Percentiles rank a stretch among this genome's conserved stretches.
phyloP scores from a whole-genome alignment of 2,113 vertebrate genomes.

The Indicator indicator region DNA sequence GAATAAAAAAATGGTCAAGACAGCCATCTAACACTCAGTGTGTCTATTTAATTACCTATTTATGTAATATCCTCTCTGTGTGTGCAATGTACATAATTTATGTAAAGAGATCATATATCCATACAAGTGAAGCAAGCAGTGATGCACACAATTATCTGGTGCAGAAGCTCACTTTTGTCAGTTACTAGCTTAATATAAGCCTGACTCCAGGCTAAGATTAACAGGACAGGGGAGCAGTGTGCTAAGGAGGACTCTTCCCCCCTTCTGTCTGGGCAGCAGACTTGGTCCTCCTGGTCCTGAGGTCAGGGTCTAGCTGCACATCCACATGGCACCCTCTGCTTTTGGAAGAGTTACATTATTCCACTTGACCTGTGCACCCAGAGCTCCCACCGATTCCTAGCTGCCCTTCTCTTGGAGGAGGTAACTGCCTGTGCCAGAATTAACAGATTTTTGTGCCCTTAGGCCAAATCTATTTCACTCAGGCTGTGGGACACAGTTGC shows the following conservation, averaged over 20 bases:
- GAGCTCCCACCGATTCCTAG: background rate
- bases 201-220: background rate
- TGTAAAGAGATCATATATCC: background rate
- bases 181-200: background rate
- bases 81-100: background rate
- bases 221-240: background rate
- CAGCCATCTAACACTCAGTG: background rate
- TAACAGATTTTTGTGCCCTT: background rate
- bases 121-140: background rate
- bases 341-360: background rate
- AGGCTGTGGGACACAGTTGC: background rate
- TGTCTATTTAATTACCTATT: background rate
- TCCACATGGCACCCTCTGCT: background rate
- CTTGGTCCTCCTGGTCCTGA: rapidly evolving
- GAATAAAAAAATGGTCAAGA: background rate
- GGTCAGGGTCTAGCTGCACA: background rate
- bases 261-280: background rate
- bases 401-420: background rate
- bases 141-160: background rate
- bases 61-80: background rate
- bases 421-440: background rate
- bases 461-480: background rate
- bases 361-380: no score
- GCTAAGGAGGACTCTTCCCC: background rate
- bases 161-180: background rate